Evolutionary conservation across 2,888 invertebrate species (phyloP), one percentile per base, ranked within the genome.

Genomic region (Pollenia labialis): DNA sequence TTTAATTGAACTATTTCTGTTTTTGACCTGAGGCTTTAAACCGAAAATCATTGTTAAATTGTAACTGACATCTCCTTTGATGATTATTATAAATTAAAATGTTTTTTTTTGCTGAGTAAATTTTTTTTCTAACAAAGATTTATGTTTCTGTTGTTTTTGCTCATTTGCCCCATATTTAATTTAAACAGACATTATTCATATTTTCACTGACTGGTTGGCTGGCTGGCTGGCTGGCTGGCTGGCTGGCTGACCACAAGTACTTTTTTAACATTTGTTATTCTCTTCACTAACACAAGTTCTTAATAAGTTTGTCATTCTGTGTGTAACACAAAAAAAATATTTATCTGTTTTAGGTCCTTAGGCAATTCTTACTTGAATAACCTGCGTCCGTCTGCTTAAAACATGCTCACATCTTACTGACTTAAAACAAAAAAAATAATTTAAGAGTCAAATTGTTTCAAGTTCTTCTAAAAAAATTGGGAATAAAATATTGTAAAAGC

Each of bases 41-140:
- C 44, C 18, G 18, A n/a, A 64, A 64, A 16, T 64, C 44, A 64
- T 64, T 64, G 44, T 18, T 18, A 12, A 64, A 46, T 64, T 64
- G 64, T 64, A 44, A 44, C 44, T 64, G 64, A 64, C 64, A n/a
- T 46, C 46, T 64, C 46, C 46, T 64, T 64, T 64, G 64, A 64
- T 64, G 44, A 46, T 46, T 16, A 46, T 64, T 46, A 18, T 12
- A 56, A 56, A 56, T 56, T 23, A 18, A 18, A 54, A 54, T 54
- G 11, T 18, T 54, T n/a, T 50, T 50, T 50, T 50, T 50, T 50
- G 32, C 6, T 32, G 32, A 32, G 32, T 32, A 32, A 6, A 54
- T 16, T 62, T 62, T n/a, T 2, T 60, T 42, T 40, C 7, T 60
- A 10, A 40, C 32, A 32, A 32, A 58, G 58, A 58, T 58, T 32